Conservation (phyloP, 2,113 vertebrate species). For the Urocitellus parryii region DNA sequence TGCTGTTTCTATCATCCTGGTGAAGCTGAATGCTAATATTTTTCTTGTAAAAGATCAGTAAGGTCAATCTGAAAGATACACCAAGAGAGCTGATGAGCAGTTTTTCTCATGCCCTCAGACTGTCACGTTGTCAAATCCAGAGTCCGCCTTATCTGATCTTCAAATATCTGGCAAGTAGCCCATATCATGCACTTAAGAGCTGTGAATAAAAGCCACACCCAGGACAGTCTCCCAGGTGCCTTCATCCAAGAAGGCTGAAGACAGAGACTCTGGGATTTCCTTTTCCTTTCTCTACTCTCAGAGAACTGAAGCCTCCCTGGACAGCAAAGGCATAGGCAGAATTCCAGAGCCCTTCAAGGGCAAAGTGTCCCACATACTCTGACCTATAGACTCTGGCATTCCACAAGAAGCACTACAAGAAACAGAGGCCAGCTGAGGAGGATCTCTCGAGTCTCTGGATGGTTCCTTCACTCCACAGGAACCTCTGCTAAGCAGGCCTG, state of each 20-base stretch:
- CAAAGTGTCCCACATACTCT: not conserved
- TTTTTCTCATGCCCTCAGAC: not conserved
- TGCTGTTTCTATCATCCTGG: not conserved
- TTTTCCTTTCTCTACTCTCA: constrained; percentile 17
- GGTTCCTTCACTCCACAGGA: constrained; percentile 35
- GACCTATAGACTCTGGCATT: not conserved
- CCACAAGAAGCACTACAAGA: constrained; percentile 32
- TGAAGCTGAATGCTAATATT: not conserved
- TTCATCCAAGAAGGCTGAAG: not conserved
- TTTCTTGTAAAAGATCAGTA: constrained; percentile 24
- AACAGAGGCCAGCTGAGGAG: not conserved
- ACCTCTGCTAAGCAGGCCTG: not conserved
- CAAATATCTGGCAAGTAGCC: not conserved
- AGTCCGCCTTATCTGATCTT: not conserved
- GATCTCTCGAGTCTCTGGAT: not conserved
- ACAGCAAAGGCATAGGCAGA: constrained; percentile 34
- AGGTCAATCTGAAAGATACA: constrained; percentile 29
- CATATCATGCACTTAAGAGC: constrained; percentile 9
- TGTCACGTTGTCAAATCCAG: not conserved
- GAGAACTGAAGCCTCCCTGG: constrained; percentile 11
- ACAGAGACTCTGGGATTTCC: constrained; percentile 10
- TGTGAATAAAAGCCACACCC: not conserved
- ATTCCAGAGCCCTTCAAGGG: not conserved
- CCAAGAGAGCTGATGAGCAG: not conserved
- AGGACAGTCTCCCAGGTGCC: not conserved